Conservation (phyloP, 2,113 vertebrate species). For the Speoplatyrhinus poulsoni region DNA sequence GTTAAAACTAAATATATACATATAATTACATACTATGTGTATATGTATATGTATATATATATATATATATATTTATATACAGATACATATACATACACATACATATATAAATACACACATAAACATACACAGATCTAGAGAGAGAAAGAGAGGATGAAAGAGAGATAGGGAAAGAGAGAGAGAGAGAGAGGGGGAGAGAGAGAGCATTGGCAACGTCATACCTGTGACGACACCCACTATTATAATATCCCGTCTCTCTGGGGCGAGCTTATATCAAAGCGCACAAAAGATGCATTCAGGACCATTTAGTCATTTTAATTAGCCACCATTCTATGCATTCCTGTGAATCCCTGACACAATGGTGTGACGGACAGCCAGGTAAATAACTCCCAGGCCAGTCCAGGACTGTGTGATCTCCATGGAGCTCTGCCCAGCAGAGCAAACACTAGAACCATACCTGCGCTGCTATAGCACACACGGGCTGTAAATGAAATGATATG, state of each 20-base stretch:
- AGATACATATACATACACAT: too few relatives aligned
- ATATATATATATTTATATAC: too few relatives aligned
- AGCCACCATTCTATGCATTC: slow-evolving; percentile 40
- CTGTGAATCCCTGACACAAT: slow-evolving; percentile 11
- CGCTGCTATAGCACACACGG: too few relatives aligned
- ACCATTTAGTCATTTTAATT: slow-evolving; percentile 54
- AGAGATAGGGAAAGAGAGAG: neutral
- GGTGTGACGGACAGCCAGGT: neutral
- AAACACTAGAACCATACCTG: too few relatives aligned
- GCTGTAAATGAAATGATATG: too few relatives aligned
- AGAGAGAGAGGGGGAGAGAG: neutral
- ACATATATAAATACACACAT: too few relatives aligned
- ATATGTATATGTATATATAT: too few relatives aligned
- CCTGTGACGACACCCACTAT: slow-evolving; percentile 20
- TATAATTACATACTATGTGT: too few relatives aligned
- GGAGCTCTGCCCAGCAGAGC: too few relatives aligned
- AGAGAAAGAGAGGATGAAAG: neutral
- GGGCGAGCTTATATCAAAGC: slow-evolving; percentile 43
- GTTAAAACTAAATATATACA: too few relatives aligned
- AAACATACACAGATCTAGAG: neutral
- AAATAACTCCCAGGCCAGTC: too few relatives aligned
- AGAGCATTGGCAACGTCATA: neutral
- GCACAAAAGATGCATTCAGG: slow-evolving; percentile 34
- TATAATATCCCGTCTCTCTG: slow-evolving; percentile 51
- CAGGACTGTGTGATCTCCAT: too few relatives aligned